These are phyloP conservation scores for Pedionomus torquatus DNA, from an alignment of 2,113 vertebrate genomes.

Conservation along the genomic window DNA sequence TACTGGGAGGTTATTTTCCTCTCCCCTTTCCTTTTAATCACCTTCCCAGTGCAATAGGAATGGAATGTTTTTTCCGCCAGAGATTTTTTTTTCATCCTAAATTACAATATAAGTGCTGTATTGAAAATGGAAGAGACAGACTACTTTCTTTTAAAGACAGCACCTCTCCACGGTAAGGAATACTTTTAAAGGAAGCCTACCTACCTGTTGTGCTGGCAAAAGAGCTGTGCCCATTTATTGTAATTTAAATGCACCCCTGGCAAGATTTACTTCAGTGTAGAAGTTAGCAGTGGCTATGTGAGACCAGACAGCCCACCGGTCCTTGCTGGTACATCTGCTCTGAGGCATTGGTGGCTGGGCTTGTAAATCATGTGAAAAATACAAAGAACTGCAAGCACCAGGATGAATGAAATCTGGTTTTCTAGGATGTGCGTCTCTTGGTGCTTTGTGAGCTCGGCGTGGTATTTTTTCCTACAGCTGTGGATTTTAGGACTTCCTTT, in stretches of 20 bases:
- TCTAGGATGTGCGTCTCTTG: neutral
- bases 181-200: neutral
- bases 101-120: neutral
- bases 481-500: neutral
- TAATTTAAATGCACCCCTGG: neutral
- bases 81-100: neutral
- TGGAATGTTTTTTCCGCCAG: neutral
- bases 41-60: neutral
- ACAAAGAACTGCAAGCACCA: accelerated
- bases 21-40: neutral
- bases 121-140: neutral
- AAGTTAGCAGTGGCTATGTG: neutral
- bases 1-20: neutral
- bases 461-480: neutral
- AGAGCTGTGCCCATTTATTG: neutral
- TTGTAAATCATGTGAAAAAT: neutral
- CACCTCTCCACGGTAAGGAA: neutral
- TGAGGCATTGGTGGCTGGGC: neutral
- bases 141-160: neutral
- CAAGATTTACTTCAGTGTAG: neutral
- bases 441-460: neutral
- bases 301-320: neutral
- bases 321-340: neutral
- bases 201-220: neutral
- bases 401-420: neutral